Conservation (phyloP, 92 coral and sea anemone genomes). For the Montipora capitata region DNA sequence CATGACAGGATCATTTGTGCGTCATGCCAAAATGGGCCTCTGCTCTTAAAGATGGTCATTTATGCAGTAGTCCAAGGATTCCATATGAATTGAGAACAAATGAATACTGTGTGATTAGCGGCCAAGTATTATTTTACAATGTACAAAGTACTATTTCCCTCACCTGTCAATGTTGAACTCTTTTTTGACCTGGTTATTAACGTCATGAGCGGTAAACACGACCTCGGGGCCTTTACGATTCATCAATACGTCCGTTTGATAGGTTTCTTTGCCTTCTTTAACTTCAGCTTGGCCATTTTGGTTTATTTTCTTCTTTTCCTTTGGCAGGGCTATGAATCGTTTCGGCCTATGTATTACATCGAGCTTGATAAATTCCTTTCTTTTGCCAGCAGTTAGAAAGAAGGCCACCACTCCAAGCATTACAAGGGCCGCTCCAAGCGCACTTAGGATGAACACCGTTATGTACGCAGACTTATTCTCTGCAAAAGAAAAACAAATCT, state of each 20-base stretch:
- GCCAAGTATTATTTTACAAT: too few relatives aligned
- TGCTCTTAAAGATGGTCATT: too few relatives aligned
- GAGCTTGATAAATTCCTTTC: constrained; percentile 47
- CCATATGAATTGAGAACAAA: too few relatives aligned
- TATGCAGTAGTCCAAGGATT: too few relatives aligned
- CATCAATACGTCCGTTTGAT: constrained; percentile 36
- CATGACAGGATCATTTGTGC: too few relatives aligned
- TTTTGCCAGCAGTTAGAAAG: constrained; percentile 35
- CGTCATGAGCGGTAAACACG: constrained; percentile 75
- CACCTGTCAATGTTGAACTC: constrained; percentile 62
- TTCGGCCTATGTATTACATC: constrained; percentile 77
- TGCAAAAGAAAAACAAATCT: neutral
- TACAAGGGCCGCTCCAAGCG: constrained; percentile 68
- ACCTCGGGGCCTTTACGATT: constrained; percentile 56
- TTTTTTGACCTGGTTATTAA: constrained; percentile 52
- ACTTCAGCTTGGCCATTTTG: constrained; percentile 64
- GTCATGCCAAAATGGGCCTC: too few relatives aligned
- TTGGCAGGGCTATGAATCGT: constrained; percentile 58
- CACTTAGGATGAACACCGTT: constrained; percentile 75
- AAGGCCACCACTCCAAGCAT: constrained; percentile 45
- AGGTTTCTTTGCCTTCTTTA: constrained; percentile 17
- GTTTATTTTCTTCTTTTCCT: constrained; percentile 35
- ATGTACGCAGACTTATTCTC: constrained; percentile 71
- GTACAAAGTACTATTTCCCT: neutral
- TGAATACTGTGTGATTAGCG: too few relatives aligned